A percentile compares a stretch with the other conserved stretches of the same genome.
phyloP scores from a whole-genome alignment of 1,140 invertebrate species.

The Trichonephila clavata region DNA sequence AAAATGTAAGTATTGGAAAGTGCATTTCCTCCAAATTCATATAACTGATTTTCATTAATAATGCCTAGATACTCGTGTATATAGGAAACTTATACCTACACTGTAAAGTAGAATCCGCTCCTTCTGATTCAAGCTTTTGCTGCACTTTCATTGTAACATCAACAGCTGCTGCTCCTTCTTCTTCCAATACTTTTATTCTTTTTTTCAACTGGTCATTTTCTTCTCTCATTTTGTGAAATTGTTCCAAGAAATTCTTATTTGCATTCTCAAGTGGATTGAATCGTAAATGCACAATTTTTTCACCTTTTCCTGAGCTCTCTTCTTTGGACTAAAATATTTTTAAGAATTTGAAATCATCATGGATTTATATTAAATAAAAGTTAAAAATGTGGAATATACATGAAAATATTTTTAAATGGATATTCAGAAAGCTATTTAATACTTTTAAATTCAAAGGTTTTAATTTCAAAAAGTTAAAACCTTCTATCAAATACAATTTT shows the following conservation, averaged over 20 bases:
- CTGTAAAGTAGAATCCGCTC: constrained; percentile 53
- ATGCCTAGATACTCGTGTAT: too few species aligned
- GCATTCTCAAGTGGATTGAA: constrained; percentile 89
- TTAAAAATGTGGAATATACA: neutral
- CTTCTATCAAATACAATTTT: too few species aligned
- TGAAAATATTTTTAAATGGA: neutral
- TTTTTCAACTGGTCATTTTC: constrained; percentile 86
- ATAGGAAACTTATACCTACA: neutral
- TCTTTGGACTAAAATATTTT: neutral
- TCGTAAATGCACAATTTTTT: constrained; percentile 84
- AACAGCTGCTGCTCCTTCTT: constrained; percentile 79
- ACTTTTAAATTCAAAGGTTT: too few species aligned
- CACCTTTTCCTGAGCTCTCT: neutral
- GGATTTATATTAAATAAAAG: neutral
- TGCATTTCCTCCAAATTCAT: too few species aligned
- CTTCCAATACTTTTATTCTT: constrained; percentile 81
- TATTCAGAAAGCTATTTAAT: too few species aligned
- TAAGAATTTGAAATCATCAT: too few species aligned
- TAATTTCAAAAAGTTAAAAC: too few species aligned
- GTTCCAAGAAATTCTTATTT: constrained; percentile 85
- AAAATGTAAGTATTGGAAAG: too few species aligned
- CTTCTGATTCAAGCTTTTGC: constrained; percentile 80
- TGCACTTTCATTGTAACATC: constrained; percentile 82
- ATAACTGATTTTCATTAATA: too few species aligned
- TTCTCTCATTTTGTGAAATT: constrained; percentile 86